Conservation (phyloP, 2,797 vertebrate species). For the Aldrovandia affinis region DNA sequence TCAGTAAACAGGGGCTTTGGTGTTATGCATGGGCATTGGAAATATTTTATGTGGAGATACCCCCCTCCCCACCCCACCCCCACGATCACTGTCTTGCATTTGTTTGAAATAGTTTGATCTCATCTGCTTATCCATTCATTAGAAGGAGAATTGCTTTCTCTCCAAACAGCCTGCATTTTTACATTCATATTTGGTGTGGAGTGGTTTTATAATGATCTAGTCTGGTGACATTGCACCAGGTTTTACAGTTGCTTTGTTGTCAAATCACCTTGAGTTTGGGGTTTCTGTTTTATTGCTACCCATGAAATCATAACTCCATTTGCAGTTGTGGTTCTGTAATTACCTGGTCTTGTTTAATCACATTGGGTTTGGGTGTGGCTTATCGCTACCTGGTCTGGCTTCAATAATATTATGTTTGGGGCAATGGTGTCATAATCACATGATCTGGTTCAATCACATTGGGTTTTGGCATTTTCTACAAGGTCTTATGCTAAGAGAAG, state of each 20-base stretch:
- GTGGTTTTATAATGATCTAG: neutral
- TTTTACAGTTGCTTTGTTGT: too few relatives aligned
- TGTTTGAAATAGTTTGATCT: neutral
- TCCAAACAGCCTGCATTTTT: neutral
- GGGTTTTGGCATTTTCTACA: neutral
- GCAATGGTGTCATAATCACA: neutral
- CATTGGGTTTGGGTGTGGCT: neutral
- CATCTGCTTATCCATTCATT: neutral
- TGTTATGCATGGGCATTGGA: neutral
- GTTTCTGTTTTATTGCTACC: neutral
- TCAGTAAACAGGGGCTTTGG: neutral
- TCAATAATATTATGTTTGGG: neutral
- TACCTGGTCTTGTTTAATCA: neutral
- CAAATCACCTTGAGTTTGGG: neutral
- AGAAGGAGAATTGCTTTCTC: neutral
- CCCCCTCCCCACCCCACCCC: neutral
- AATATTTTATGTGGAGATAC: neutral
- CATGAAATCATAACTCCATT: too few relatives aligned
- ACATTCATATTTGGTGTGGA: neutral
- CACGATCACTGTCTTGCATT: neutral
- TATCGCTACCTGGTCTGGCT: neutral
- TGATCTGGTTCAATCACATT: neutral
- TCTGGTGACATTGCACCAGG: neutral
- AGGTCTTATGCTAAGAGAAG: neutral
- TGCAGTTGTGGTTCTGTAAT: neutral